phyloP scores from a whole-genome alignment of 2,797 vertebrate genomes.

The Adrianichthys oophorus region DNA sequence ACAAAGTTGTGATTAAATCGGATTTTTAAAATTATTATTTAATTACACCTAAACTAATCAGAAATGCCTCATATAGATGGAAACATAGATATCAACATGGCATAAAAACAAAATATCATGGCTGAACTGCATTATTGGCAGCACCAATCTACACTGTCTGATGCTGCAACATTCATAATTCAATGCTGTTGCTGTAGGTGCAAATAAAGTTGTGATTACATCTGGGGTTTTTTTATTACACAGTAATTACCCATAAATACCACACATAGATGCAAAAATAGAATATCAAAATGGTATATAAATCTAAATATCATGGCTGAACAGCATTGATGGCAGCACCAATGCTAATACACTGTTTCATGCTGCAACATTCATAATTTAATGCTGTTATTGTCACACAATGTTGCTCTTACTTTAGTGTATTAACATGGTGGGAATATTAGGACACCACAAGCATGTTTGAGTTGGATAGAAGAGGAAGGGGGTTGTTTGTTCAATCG shows the following conservation, averaged over 20 bases:
- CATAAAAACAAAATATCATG: not conserved
- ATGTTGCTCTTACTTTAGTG: conserved; percentile 21
- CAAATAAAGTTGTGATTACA: conserved; percentile 24
- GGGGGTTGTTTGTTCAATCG: conserved; percentile 51
- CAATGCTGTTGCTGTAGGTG: conserved; percentile 33
- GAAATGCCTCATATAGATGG: conserved; percentile 14
- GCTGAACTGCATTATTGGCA: not conserved
- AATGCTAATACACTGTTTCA: conserved; percentile 13
- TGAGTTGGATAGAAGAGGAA: not conserved
- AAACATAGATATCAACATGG: conserved; percentile 5
- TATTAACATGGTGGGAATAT: conserved; percentile 28
- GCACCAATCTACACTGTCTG: conserved; percentile 7
- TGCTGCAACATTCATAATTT: conserved; percentile 4
- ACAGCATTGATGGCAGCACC: not conserved
- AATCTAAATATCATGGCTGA: conserved; percentile 1
- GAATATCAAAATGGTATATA: not conserved
- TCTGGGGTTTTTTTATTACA: not conserved
- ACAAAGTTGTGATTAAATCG: conserved; percentile 28
- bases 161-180: conserved; percentile 5
- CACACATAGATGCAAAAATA: conserved; percentile 7
- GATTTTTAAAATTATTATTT: not conserved
- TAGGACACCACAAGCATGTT: conserved; percentile 15
- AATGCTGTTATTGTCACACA: conserved; percentile 25
- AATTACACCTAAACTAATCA: not conserved
- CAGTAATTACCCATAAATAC: conserved; percentile 2